Percentiles rank a stretch among this genome's conserved stretches.
Evolutionary conservation across 2,113 vertebrate species (phyloP).

Genomic region (Cavia aperea): DNA sequence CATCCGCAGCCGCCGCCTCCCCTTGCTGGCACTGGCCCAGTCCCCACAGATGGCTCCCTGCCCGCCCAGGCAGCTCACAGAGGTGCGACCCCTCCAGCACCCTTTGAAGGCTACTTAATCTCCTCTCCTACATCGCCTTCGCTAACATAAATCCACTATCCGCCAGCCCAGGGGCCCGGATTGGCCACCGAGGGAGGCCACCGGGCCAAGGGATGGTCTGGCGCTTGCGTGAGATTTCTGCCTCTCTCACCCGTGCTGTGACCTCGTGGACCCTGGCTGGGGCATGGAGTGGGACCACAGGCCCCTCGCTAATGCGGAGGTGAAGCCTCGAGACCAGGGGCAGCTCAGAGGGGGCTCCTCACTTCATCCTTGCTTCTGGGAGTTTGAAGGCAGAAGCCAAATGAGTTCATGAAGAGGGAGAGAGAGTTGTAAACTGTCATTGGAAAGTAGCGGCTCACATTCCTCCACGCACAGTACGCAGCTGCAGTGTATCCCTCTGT

Average conservation of each 20-base stretch:
- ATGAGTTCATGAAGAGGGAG: conserved; percentile 54
- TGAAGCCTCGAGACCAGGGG: conserved; percentile 33
- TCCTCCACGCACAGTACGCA: conserved; percentile 21
- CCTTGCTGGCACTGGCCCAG: conserved; percentile 58
- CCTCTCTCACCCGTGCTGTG: conserved; percentile 37
- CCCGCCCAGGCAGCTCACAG: conserved; percentile 21
- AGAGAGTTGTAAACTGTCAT: conserved; percentile 46
- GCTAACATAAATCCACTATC: conserved; percentile 59
- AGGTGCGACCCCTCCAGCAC: conserved; percentile 43
- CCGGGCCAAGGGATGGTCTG: neutral
- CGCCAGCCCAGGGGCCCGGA: conserved; percentile 14
- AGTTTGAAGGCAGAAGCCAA: conserved; percentile 55
- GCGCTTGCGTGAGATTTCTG: neutral
- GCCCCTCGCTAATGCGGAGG: conserved; percentile 30
- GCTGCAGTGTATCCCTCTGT: neutral
- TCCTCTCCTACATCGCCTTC: conserved; percentile 27
- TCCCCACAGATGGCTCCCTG: conserved; percentile 53
- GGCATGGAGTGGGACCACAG: neutral
- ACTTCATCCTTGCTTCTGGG: conserved; percentile 30
- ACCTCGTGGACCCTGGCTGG: neutral
- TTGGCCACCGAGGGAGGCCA: conserved; percentile 15
- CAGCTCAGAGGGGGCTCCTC: conserved; percentile 31
- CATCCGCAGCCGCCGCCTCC: conserved; percentile 59
- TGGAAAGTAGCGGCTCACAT: conserved; percentile 30
- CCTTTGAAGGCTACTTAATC: conserved; percentile 61